phyloP scores from a whole-genome alignment of 1,140 invertebrate species.

The Venturia canescens region DNA sequence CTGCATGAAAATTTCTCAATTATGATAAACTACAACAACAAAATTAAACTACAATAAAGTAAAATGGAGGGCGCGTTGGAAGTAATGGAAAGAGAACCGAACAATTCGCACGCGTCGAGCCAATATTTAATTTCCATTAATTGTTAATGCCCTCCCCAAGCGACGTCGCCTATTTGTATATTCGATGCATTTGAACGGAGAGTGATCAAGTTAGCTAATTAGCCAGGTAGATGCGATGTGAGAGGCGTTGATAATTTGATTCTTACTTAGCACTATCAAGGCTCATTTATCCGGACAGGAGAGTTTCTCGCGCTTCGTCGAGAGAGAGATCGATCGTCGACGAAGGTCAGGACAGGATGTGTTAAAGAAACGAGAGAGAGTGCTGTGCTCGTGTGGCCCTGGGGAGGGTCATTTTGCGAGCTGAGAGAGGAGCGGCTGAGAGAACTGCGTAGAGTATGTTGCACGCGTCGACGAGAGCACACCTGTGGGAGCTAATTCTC shows the following conservation, averaged over 20 bases:
- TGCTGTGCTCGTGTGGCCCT: not conserved
- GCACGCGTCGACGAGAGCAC: not conserved
- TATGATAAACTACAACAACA: no score
- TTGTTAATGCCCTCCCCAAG: not conserved
- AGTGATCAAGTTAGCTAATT: not conserved
- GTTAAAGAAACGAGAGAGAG: conserved; percentile 42
- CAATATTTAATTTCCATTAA: not conserved
- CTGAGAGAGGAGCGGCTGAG: conserved; percentile 15
- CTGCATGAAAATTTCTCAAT: no score
- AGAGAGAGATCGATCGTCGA: conserved; percentile 33
- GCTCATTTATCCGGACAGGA: conserved; percentile 22
- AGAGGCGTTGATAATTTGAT: conserved; percentile 21
- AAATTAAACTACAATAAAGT: no score
- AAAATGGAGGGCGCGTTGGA: no score
- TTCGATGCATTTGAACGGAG: not conserved
- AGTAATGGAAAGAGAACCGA: no score
- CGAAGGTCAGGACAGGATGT: conserved; percentile 47
- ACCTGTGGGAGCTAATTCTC: not conserved
- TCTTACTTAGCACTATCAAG: not conserved
- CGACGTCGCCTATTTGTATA: not conserved
- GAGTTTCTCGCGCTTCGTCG: conserved; percentile 3
- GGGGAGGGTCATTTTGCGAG: conserved; percentile 27
- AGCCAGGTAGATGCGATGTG: conserved; percentile 19
- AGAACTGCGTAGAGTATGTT: conserved; percentile 40
- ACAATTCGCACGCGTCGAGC: no score